Conservation (phyloP, 2,888 invertebrate species). For the Chydorus sphaericus region DNA sequence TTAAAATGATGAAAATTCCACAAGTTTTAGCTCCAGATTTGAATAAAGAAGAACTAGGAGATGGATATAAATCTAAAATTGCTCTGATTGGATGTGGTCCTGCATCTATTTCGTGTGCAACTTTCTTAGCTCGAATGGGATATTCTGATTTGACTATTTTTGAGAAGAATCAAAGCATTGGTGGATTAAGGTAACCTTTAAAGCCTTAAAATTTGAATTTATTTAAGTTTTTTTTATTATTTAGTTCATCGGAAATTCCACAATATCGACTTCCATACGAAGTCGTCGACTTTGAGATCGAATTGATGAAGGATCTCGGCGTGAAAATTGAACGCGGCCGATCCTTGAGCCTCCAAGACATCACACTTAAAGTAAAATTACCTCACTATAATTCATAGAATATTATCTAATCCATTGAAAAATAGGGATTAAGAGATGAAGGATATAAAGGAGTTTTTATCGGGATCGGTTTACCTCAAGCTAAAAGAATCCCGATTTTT, state of each 20-base stretch:
- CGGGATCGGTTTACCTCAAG: slow-evolving; percentile 78
- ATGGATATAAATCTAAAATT: slow-evolving; percentile 47
- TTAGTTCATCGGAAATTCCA: slow-evolving; percentile 88
- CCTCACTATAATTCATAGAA: neutral
- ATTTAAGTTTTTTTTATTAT: neutral
- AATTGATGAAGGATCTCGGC: slow-evolving; percentile 79
- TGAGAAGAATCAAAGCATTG: slow-evolving; percentile 71
- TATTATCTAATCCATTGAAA: neutral
- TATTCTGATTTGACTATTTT: slow-evolving; percentile 82
- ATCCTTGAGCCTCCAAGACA: slow-evolving; percentile 49
- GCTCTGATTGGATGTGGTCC: slow-evolving; percentile 90
- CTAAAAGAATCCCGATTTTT: slow-evolving; percentile 67
- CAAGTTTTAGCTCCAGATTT: slow-evolving; percentile 45
- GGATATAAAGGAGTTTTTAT: slow-evolving; percentile 67
- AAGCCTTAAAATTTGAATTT: no score
- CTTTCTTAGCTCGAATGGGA: slow-evolving; percentile 83
- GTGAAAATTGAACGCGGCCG: slow-evolving; percentile 69
- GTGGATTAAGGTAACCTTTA: slow-evolving; percentile 61
- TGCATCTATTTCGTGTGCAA: slow-evolving; percentile 89
- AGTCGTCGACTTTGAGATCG: slow-evolving; percentile 83
- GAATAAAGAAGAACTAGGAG: slow-evolving; percentile 23
- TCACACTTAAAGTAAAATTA: slow-evolving; percentile 49
- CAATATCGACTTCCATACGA: slow-evolving; percentile 88
- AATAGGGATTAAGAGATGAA: slow-evolving; percentile 44
- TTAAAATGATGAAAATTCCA: slow-evolving; percentile 82